phyloP scores from a whole-genome alignment of 1,140 invertebrate genomes.

The Coenobita brevimanus region DNA sequence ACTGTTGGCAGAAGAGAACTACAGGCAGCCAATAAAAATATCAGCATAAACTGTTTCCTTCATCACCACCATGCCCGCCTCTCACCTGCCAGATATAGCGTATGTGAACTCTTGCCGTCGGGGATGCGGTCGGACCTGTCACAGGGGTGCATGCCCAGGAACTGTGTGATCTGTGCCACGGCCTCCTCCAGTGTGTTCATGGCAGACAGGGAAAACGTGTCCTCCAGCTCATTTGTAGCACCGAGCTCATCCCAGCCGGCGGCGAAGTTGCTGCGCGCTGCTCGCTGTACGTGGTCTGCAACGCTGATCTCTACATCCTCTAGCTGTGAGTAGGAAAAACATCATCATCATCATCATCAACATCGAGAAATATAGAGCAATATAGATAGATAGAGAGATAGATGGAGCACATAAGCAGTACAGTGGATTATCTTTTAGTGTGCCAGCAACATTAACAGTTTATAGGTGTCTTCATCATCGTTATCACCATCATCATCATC shows the following conservation, averaged over 20 bases:
- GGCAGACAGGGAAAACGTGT: constrained; percentile 90
- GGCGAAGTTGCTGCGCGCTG: constrained; percentile 81
- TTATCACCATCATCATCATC: too few relatives aligned
- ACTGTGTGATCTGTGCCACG: constrained; percentile 89
- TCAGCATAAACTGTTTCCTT: too few relatives aligned
- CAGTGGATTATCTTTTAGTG: too few relatives aligned
- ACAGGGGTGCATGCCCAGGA: constrained; percentile 90
- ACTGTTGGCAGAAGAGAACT: constrained; percentile 15
- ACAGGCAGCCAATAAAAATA: too few relatives aligned
- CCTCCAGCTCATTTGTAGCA: constrained; percentile 85
- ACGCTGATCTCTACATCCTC: constrained; percentile 95
- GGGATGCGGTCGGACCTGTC: constrained; percentile 89
- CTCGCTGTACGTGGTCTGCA: constrained; percentile 92
- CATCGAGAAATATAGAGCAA: too few relatives aligned
- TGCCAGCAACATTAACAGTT: too few relatives aligned
- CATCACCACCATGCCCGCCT: too few relatives aligned
- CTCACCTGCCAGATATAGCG: constrained; percentile 83
- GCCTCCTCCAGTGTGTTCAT: constrained; percentile 89
- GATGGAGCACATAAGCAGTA: too few relatives aligned
- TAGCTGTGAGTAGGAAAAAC: constrained; percentile 76
- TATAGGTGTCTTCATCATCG: too few relatives aligned
- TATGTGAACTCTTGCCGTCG: constrained; percentile 88
- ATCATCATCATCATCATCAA: too few relatives aligned
- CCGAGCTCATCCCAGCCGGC: constrained; percentile 84
- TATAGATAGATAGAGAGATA: too few relatives aligned